phyloP scores from a whole-genome alignment of 2,797 vertebrate genomes.

The Uromys caudimaculatus region DNA sequence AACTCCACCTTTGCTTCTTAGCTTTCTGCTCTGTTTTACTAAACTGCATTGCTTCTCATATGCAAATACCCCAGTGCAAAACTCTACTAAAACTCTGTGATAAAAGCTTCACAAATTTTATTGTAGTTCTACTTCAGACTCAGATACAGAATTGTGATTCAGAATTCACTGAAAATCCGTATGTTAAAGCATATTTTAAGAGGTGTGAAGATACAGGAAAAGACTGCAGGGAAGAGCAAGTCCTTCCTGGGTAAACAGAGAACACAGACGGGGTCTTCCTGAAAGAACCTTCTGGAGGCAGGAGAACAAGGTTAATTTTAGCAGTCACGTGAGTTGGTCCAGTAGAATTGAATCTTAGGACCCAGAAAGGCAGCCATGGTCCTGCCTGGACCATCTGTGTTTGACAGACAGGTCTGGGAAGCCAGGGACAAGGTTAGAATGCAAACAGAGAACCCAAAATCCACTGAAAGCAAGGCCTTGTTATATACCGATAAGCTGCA shows the following conservation, averaged over 20 bases:
- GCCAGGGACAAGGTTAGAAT: neutral
- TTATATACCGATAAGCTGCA: neutral
- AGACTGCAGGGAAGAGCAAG: neutral
- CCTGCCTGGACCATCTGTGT: neutral
- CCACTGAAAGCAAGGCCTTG: conserved; percentile 14
- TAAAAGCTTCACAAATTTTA: conserved; percentile 26
- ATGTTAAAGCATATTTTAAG: neutral
- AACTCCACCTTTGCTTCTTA: conserved; percentile 29
- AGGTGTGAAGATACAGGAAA: neutral
- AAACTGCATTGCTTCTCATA: neutral
- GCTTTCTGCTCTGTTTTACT: neutral
- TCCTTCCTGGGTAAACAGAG: neutral
- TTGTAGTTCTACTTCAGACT: conserved; percentile 26
- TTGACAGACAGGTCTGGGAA: conserved; percentile 2
- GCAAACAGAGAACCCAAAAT: conserved; percentile 4
- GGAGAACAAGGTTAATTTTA: neutral
- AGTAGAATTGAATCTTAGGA: neutral
- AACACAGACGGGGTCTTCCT: neutral
- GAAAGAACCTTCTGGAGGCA: neutral
- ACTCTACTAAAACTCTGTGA: conserved; percentile 55
- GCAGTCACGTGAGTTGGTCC: neutral
- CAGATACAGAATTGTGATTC: neutral
- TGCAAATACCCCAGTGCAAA: neutral
- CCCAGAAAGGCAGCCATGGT: neutral
- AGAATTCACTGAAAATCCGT: neutral